phyloP scores from a whole-genome alignment of 2,888 invertebrate species.

The Scaptodrosophila latifasciaeformis region DNA sequence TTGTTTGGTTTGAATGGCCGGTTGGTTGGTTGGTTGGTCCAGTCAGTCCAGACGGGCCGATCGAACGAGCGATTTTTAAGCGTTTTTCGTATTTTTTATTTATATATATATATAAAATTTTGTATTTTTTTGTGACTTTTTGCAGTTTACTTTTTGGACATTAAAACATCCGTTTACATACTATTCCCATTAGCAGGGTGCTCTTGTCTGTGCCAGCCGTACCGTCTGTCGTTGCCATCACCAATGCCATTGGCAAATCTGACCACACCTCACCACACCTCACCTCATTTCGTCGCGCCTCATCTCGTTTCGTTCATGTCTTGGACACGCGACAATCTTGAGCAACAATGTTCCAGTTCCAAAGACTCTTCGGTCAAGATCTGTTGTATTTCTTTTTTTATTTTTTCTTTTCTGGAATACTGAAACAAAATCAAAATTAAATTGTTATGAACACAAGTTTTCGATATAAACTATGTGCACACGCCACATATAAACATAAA shows the following conservation, averaged over 20 bases:
- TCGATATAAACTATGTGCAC: conserved; percentile 59
- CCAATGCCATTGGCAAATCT: conserved; percentile 5
- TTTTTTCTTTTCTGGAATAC: conserved; percentile 18
- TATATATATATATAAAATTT: conserved; percentile 1
- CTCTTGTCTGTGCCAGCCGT: conserved; percentile 43
- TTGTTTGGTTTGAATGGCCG: too few relatives aligned
- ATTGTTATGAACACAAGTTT: conserved; percentile 66
- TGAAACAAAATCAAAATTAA: conserved; percentile 66
- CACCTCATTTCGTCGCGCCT: conserved; percentile 30
- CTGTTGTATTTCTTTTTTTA: conserved; percentile 27
- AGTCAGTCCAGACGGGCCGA: conserved; percentile 35
- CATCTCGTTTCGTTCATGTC: too few relatives aligned
- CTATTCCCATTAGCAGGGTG: conserved; percentile 71
- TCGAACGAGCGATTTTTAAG: conserved; percentile 47
- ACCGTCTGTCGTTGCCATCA: background rate
- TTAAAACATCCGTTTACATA: conserved; percentile 73
- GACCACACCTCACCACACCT: too few relatives aligned
- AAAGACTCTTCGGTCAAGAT: too few relatives aligned
- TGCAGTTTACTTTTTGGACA: conserved; percentile 69
- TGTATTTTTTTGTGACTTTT: conserved; percentile 44
- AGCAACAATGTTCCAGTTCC: too few relatives aligned
- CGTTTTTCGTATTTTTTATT: conserved; percentile 23
- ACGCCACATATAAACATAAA: conserved; percentile 53
- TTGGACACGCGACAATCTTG: conserved; percentile 65
- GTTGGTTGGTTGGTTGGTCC: too few relatives aligned